Percentiles rank a stretch among this genome's conserved stretches.
Conservation (phyloP, 2,113 vertebrate genomes). For the Anhinga anhinga region DNA sequence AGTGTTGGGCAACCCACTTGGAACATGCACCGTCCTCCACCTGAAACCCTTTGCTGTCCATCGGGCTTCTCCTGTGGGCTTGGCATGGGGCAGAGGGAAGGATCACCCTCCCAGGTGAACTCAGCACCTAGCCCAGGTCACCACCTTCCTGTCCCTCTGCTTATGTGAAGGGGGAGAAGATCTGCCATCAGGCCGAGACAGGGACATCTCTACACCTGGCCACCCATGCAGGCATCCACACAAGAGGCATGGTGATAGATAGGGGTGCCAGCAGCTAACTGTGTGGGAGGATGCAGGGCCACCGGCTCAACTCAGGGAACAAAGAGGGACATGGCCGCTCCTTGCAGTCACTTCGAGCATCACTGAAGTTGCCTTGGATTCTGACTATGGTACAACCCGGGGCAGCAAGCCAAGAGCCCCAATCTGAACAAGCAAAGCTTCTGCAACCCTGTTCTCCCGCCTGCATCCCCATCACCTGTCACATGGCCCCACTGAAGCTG, state of each 20-base stretch:
- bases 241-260: fast-evolving
- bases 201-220: not conserved
- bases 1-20: not conserved
- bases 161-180: not conserved
- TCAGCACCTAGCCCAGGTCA: not conserved
- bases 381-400: not conserved
- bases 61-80: not conserved
- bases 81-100: not conserved
- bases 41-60: not conserved
- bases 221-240: fast-evolving
- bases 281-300: not conserved
- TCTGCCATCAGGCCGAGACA: not conserved
- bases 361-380: not conserved
- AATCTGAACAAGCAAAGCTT: not conserved
- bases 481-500: fast-evolving
- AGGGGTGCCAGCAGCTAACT: not conserved
- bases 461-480: fast-evolving
- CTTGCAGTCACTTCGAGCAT: not conserved
- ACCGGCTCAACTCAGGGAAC: not conserved
- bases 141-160: not conserved
- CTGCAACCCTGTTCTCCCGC: fast-evolving
- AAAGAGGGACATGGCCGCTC: fast-evolving
- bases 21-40: not conserved
- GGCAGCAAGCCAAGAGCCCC: not conserved
- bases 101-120: not conserved